Base-by-base conservation (phyloP, 2,888 invertebrate genomes). In the Gastracanthus pulcherrimus region DNA sequence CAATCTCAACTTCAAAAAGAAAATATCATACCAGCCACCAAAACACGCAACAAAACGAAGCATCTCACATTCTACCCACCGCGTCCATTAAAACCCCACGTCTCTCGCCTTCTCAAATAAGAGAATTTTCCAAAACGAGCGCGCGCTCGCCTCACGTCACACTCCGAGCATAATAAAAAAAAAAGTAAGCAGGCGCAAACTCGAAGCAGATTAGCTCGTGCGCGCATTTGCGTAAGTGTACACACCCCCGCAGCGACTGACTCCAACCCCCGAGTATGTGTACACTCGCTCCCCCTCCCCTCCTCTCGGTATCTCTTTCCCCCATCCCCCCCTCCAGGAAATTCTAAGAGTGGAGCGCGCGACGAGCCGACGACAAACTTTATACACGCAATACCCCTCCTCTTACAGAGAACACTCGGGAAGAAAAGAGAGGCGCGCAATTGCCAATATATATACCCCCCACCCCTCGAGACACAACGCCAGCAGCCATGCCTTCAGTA, bases 361-460 rank as follows among this genome's bases (percentile, higher is more conserved):
- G 62, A 31, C 31, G 31, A 60, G 62, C 11, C 51, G 34, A 70
- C 78, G 80, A 74, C 74, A 62, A 80, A 75, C 29, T 62, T 77
- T 60, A 45, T 76, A 76, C 76, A 69, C 67, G 76, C 58, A 66
- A 76, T 76, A 76, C 26, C 45, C 34, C 29, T 34, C 34, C 64
- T 26, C 38, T 9, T 48, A n/a, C 26, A 26, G 29, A 29, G 29
- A 26, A 58, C 34, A 58, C 26, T 23, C 6, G 31, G 31, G 55
- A 69, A 66, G 66, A 66, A 34, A 72, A 72, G 38, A 66, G 70
- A 58, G 34, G 29, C 45, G 60, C 62, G 77, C 78, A 71, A 78
- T 78, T 78, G 78, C 64, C 78, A 78, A 78, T 78, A 71, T 62
- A 58, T 71, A 45, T 45, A 29, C 41, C 19, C 72, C 41, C 41